These are phyloP conservation scores for Dendronephthya gigantea DNA, from an alignment of 64 coral and sea anemone genomes.

Conservation along the genomic window DNA sequence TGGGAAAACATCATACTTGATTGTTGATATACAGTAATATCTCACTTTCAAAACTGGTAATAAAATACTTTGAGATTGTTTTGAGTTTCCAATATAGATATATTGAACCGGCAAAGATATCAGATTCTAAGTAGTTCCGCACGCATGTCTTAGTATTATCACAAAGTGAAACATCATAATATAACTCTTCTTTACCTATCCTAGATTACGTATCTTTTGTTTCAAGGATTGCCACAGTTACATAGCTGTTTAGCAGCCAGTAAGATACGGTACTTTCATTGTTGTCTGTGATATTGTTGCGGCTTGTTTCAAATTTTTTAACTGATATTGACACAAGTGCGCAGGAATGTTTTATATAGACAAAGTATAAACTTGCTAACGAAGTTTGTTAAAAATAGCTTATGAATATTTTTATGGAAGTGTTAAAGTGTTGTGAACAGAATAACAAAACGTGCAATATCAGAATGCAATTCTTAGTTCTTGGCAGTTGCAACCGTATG, in stretches of 20 bases:
- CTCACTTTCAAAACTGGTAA: neutral
- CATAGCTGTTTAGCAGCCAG: neutral
- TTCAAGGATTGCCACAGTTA: neutral
- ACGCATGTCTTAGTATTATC: no score
- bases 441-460: no score
- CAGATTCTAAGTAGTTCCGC: no score
- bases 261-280: no score
- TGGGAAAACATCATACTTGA: no score
- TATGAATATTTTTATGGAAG: neutral
- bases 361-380: neutral
- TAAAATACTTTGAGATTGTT: neutral
- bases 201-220: neutral
- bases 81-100: no score
- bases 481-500: no score
- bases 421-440: neutral
- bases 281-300: neutral
- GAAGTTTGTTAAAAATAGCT: neutral
- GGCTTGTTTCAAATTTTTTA: neutral
- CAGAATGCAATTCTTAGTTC: no score
- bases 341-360: neutral
- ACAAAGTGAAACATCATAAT: no score
- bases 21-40: neutral
- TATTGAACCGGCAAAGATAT: no score
- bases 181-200: no score
- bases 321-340: neutral